Evolutionary conservation across 2,797 vertebrate genomes (phyloP).

Genomic region (Manis pentadactyla): DNA sequence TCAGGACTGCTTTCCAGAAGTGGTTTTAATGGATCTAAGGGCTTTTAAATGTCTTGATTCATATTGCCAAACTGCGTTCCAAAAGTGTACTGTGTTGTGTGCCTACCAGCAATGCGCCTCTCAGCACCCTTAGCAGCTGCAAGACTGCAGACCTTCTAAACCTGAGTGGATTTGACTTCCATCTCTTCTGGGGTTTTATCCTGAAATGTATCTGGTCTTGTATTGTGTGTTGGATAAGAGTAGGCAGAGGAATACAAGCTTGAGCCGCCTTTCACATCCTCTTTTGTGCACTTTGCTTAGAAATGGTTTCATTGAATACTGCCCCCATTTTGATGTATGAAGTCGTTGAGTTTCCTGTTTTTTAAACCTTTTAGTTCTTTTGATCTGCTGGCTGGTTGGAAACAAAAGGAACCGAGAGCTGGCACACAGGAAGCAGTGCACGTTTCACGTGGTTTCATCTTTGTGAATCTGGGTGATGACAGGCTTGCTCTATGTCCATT

Average conservation of each 20-base stretch:
- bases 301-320: constrained; percentile 62
- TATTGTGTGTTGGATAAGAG: rapidly evolving
- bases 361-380: constrained; percentile 84
- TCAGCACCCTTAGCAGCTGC: neutral
- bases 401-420: constrained; percentile 80
- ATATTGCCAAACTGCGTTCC: constrained; percentile 7
- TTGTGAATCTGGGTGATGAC: neutral
- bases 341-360: constrained; percentile 66
- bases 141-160: no score
- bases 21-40: constrained; percentile 37
- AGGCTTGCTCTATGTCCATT: constrained; percentile 58
- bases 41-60: neutral
- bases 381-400: constrained; percentile 75
- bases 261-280: neutral
- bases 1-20: constrained; percentile 43
- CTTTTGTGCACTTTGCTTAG: constrained; percentile 60
- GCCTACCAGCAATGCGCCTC: neutral
- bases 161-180: neutral
- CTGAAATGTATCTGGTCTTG: neutral
- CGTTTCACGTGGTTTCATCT: neutral
- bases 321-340: constrained; percentile 77
- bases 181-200: constrained; percentile 27
- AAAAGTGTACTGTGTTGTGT: neutral
- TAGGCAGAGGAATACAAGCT: rapidly evolving
- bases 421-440: constrained; percentile 39